Base-by-base conservation (phyloP, 2,888 invertebrate genomes). In the Aleiodes leptofemur region DNA sequence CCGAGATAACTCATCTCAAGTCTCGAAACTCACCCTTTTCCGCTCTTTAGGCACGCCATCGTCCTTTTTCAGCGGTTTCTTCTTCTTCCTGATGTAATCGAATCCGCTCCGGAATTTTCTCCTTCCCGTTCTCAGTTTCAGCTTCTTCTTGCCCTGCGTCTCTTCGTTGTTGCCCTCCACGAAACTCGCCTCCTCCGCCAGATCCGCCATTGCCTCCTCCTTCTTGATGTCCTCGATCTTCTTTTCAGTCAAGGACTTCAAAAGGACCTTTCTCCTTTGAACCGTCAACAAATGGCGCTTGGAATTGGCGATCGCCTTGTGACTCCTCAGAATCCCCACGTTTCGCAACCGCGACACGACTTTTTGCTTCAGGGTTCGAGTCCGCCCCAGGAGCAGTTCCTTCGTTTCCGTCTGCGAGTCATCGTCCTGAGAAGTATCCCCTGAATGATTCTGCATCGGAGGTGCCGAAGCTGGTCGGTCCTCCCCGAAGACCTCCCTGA, bases 1-100 rank as follows among this genome's bases (percentile, higher is more conserved):
- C 9, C 43, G 11, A 7, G 43, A 43, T 43, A 34, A 34, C 34
- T 64, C 72, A 57, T 61, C 55, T 38, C 48, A 51, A 29, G 50
- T 14, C 38, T 4, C 6, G 38, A 7, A 74, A 82, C 87, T 77
- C 82, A 90, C 90, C 82, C 88, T 83, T 77, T 86, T 92, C 88
- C 78, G 91, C 90, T 85, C 91, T 87, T 90, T 91, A 88, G 82
- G 90, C 87, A 79, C 84, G 86, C 83, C 84, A 56, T 91, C 91
- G 79, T 94, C 94, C 85, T 93, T 92, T 82, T 91, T 90, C 1
- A 91, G 90, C 59, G 93, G 92, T 86, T 96, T 96, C 89, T 97
- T 97, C 91, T 96, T 96, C 86, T 97, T 97, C 50, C 96, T 91
- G 77, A 97, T 96, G 81, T 97, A 97, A 91, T 97, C 97, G 88